These are phyloP conservation scores for Knipowitschia caucasica DNA, from an alignment of 2,797 vertebrate species.

Conservation along the genomic window DNA sequence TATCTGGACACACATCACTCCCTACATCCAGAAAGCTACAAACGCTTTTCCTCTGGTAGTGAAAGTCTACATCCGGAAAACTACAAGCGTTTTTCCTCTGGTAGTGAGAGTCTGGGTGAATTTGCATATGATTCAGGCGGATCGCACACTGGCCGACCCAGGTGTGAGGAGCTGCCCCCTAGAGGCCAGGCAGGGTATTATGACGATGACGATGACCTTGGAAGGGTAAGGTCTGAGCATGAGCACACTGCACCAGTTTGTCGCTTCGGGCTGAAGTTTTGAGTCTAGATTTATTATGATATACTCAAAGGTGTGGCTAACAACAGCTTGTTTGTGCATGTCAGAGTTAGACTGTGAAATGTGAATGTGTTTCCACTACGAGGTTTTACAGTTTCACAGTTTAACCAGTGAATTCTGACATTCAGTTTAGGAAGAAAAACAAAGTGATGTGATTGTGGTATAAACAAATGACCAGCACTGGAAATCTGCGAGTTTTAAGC, in stretches of 20 bases:
- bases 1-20: conserved; percentile 35
- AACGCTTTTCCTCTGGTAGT: conserved; percentile 57
- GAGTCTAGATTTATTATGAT: conserved; percentile 7
- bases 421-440: too few species aligned
- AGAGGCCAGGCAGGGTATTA: conserved; percentile 66
- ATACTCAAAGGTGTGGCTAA: conserved; percentile 12
- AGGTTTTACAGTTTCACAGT: neutral
- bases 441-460: neutral
- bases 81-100: conserved; percentile 53
- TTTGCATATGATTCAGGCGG: conserved; percentile 78
- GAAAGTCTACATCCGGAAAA: conserved; percentile 59
- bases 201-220: conserved; percentile 78
- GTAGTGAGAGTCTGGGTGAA: conserved; percentile 64
- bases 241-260: conserved; percentile 40
- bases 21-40: conserved; percentile 24
- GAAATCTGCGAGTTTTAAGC: neutral
- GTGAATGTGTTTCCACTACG: too few species aligned
- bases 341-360: neutral
- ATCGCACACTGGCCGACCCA: conserved; percentile 70
- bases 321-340: conserved; percentile 40
- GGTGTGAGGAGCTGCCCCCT: conserved; percentile 79
- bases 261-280: conserved; percentile 33
- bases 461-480: neutral
- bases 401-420: too few species aligned
- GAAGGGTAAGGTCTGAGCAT: conserved; percentile 83